Conservation (phyloP, 2,888 invertebrate genomes). For the Drosophila lutescens region DNA sequence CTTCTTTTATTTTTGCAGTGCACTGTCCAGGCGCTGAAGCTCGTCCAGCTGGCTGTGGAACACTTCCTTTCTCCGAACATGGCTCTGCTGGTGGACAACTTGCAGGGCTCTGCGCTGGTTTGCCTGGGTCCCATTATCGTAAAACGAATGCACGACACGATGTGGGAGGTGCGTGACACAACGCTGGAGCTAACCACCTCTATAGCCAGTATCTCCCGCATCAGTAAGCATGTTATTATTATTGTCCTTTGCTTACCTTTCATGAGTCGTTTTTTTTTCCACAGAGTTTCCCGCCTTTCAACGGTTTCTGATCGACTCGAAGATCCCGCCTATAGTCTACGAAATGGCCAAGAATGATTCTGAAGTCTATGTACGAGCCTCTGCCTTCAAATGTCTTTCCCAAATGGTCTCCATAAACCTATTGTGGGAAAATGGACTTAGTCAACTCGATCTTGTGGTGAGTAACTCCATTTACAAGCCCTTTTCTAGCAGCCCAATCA, state of each 20-base stretch:
- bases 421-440: slow-evolving; percentile 88
- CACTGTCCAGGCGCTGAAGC: slow-evolving; percentile 88
- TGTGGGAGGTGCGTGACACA: slow-evolving; percentile 93
- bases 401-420: slow-evolving; percentile 88
- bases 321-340: slow-evolving; percentile 88
- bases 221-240: slow-evolving; percentile 86
- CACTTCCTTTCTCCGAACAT: slow-evolving; percentile 92
- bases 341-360: slow-evolving; percentile 88
- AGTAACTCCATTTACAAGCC: slow-evolving; percentile 40
- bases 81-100: slow-evolving; percentile 89
- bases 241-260: neutral
- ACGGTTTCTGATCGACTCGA: slow-evolving; percentile 88
- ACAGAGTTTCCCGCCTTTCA: slow-evolving; percentile 92
- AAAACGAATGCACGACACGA: slow-evolving; percentile 88
- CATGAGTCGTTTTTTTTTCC: neutral
- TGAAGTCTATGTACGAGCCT: slow-evolving; percentile 91
- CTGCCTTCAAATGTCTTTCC: slow-evolving; percentile 89
- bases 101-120: slow-evolving; percentile 87
- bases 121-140: slow-evolving; percentile 88
- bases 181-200: slow-evolving; percentile 90
- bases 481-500: too few relatives aligned
- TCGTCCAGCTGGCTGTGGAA: slow-evolving; percentile 89
- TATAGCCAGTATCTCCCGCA: slow-evolving; percentile 88
- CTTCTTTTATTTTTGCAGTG: slow-evolving; percentile 85
- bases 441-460: slow-evolving; percentile 88